Conservation (phyloP, 2,888 invertebrate genomes). For the Archips xylosteana region DNA sequence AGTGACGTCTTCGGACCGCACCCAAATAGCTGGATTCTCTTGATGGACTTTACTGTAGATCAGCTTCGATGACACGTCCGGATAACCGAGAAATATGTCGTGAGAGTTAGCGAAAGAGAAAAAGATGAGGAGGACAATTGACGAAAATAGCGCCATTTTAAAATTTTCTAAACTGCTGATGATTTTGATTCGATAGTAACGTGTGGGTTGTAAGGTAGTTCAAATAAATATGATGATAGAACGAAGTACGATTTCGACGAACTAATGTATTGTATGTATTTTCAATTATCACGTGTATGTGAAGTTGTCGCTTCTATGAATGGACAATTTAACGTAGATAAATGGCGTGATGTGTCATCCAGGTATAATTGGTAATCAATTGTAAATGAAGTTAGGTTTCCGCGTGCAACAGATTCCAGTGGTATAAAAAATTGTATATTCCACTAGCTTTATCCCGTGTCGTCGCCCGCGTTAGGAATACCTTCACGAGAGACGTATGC, state of each 20-base stretch:
- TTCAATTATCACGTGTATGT: slow-evolving; percentile 29
- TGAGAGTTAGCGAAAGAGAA: slow-evolving; percentile 12
- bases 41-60: slow-evolving; percentile 73
- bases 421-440: no score
- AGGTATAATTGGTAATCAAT: slow-evolving; percentile 18
- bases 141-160: slow-evolving; percentile 11
- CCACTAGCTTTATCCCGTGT: no score
- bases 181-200: neutral
- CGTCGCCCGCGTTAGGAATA: no score
- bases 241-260: slow-evolving; percentile 3
- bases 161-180: neutral
- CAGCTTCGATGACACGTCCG: slow-evolving; percentile 64
- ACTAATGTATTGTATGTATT: slow-evolving; percentile 7
- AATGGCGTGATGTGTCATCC: slow-evolving; percentile 25
- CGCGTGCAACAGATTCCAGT: neutral
- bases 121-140: neutral
- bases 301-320: slow-evolving; percentile 42
- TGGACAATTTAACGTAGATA: slow-evolving; percentile 37
- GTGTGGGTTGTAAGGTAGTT: slow-evolving; percentile 19
- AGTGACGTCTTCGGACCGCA: slow-evolving; percentile 62
- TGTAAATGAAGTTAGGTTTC: slow-evolving; percentile 23
- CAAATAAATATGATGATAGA: slow-evolving; percentile 20
- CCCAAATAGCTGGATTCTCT: slow-evolving; percentile 71
- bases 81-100: slow-evolving; percentile 58
- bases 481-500: no score